Evolutionary conservation across 2,113 vertebrate genomes (phyloP), one percentile per base, ranked within the genome.

Genomic region (Nesospiza acunhae): DNA sequence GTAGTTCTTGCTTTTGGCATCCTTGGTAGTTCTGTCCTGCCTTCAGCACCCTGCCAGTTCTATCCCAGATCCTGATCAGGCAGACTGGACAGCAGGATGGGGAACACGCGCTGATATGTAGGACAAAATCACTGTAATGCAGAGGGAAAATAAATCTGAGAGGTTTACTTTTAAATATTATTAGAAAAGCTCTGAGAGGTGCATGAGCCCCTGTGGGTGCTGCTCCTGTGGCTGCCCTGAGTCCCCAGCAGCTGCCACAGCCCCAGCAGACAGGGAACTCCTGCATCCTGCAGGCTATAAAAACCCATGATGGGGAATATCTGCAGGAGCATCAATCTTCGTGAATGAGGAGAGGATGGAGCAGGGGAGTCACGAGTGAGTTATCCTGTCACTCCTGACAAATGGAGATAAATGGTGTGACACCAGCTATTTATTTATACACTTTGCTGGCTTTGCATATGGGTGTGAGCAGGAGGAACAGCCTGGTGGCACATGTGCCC

Each of bases 401-500:
- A 97, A 96, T 96, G 93, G 95, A 97, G 96, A 97, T 87, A 56
- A 96, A 97, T 97, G 7, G 89, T 28, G 68, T 91, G 89, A 80
- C 89, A 69, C 50, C 0, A 24, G 94, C 83, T 94, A 55, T 96
- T 96, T 96, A 93, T 94, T 94, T 87, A 93, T 11, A 59, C 56
- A 18, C 89, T 89, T 60, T 52, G 70, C 88, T 58, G 78, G 64
- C 26, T 56, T 21, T 93, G 87, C 86, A 67, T 55, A 73, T 27
- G 90, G 78, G 72, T 15, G 27, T 20, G 84, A 84, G 90, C 74
- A 30, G 70, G 59, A 72, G 59, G 13, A 47, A 0, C 37, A 22
- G 69, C 27, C 0, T 4, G 1, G 1, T 47, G 66, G 11, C 83
- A 41, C 70, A 3, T 2, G 2, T 3, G 58, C 11, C 44, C 13